Conservation (phyloP, 2,888 invertebrate species). For the Tuberolachnus salignus region DNA sequence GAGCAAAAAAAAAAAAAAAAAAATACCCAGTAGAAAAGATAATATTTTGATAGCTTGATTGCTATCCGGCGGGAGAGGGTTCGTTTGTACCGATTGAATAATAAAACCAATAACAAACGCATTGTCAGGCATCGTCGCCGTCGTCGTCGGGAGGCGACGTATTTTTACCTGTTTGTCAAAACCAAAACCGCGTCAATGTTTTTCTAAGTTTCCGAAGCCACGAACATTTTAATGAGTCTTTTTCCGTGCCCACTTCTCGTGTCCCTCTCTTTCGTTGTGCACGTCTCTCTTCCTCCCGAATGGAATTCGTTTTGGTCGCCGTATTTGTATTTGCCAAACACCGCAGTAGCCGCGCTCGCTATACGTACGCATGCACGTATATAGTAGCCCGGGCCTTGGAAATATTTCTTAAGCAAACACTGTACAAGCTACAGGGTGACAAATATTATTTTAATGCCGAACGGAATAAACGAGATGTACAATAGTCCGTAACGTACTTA, state of each 20-base stretch:
- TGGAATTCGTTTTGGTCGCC: slow-evolving; percentile 43
- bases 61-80: slow-evolving; percentile 50
- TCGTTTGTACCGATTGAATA: slow-evolving; percentile 43
- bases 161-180: slow-evolving; percentile 56
- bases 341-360: slow-evolving; percentile 22
- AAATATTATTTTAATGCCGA: slow-evolving; percentile 52
- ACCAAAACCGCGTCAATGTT: slow-evolving; percentile 51
- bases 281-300: slow-evolving; percentile 1
- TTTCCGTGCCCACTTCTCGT: neutral
- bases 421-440: slow-evolving; percentile 39
- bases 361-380: neutral
- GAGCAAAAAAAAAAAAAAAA: slow-evolving; percentile 13
- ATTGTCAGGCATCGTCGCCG: slow-evolving; percentile 26
- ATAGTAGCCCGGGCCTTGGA: slow-evolving; percentile 35
- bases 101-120: slow-evolving; percentile 50
- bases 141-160: neutral
- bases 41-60: slow-evolving; percentile 56
- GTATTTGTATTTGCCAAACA: slow-evolving; percentile 52
- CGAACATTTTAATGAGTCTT: slow-evolving; percentile 47
- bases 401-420: slow-evolving; percentile 54
- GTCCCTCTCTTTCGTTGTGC: neutral
- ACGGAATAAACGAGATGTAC: slow-evolving; percentile 46
- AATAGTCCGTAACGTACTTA: slow-evolving; percentile 37
- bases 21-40: slow-evolving; percentile 54
- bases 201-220: slow-evolving; percentile 46